A percentile compares a stretch with the other conserved stretches of the same genome.
phyloP scores from a whole-genome alignment of 2,113 vertebrate species.

The Cebidichthys violaceus region DNA sequence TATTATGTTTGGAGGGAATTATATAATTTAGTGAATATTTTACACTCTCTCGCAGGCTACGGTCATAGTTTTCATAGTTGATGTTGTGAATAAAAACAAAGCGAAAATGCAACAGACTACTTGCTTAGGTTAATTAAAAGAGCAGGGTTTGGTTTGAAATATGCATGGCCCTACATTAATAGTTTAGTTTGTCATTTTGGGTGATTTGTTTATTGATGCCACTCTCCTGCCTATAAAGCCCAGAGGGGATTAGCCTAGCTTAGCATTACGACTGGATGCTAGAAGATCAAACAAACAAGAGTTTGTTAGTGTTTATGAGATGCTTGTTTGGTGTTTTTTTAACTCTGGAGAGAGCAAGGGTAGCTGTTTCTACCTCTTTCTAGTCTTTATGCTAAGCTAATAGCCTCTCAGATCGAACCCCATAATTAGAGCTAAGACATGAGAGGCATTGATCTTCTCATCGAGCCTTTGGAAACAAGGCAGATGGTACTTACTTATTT shows the following conservation, averaged over 20 bases:
- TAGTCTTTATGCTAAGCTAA: background rate
- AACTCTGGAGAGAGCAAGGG: background rate
- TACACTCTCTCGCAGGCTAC: background rate
- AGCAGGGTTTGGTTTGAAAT: background rate
- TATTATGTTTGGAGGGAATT: background rate
- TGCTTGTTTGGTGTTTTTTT: background rate
- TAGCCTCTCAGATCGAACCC: background rate
- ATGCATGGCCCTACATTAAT: background rate
- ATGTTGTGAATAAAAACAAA: background rate
- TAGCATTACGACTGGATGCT: slow-evolving; percentile 1
- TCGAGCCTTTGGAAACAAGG: background rate
- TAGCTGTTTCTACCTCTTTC: background rate
- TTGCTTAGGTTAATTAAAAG: background rate
- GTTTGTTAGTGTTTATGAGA: background rate
- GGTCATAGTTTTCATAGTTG: background rate
- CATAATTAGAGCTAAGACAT: background rate
- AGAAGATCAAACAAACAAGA: background rate
- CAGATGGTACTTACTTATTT: too few relatives aligned
- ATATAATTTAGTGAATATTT: background rate
- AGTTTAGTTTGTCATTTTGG: background rate
- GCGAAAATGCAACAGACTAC: too few relatives aligned
- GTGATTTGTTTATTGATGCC: background rate
- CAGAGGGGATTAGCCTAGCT: background rate
- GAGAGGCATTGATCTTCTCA: background rate
- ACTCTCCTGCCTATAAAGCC: background rate